phyloP scores from a whole-genome alignment of 2,797 vertebrate genomes.

The Sylvilagus floridanus region DNA sequence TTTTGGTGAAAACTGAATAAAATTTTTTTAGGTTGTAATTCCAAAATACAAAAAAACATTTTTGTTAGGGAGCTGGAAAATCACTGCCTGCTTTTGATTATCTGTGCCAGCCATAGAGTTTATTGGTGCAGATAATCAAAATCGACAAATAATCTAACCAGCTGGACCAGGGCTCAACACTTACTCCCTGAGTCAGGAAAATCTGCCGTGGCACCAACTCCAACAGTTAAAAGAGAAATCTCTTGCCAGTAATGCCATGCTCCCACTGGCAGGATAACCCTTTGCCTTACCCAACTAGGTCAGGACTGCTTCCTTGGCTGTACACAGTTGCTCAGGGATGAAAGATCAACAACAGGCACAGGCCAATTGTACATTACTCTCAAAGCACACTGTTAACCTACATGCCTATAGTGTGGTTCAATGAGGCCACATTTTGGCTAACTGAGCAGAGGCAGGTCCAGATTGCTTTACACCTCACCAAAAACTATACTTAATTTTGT shows the following conservation, averaged over 20 bases:
- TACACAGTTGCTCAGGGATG: not conserved
- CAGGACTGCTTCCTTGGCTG: conserved; percentile 67
- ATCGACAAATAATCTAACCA: conserved; percentile 79
- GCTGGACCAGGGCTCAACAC: conserved; percentile 73
- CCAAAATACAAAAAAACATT: conserved; percentile 49
- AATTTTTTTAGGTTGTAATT: conserved; percentile 49
- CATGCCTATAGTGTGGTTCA: not conserved
- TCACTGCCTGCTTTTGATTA: conserved; percentile 35
- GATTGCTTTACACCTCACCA: conserved; percentile 43
- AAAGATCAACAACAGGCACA: conserved; percentile 29
- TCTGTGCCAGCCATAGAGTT: conserved; percentile 65
- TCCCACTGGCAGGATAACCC: conserved; percentile 77
- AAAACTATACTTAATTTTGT: not conserved
- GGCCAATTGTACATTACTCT: conserved; percentile 37
- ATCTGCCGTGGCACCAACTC: conserved; percentile 78
- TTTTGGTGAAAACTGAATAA: conserved; percentile 61
- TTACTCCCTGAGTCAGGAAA: conserved; percentile 72
- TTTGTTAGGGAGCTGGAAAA: conserved; percentile 65
- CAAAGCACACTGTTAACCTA: conserved; percentile 37
- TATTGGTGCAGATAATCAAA: conserved; percentile 78
- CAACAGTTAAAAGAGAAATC: conserved; percentile 66
- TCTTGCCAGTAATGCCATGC: conserved; percentile 75
- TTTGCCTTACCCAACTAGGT: conserved; percentile 80
- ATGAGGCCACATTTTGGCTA: conserved; percentile 23
- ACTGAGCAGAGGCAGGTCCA: not conserved